These are phyloP conservation scores for Campaea margaritaria DNA, from an alignment of 2,888 invertebrate species.

Conservation along the genomic window DNA sequence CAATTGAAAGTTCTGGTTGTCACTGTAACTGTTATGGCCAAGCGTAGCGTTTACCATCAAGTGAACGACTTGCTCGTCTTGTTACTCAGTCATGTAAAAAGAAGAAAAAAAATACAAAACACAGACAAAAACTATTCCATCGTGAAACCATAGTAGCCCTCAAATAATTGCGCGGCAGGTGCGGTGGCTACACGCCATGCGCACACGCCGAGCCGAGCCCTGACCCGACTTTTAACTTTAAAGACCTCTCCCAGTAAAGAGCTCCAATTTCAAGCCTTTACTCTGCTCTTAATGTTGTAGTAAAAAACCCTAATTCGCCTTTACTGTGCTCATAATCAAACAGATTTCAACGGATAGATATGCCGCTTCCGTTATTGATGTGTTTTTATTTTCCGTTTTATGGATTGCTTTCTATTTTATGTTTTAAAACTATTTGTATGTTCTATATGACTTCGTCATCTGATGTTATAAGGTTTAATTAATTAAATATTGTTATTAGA, in stretches of 20 bases:
- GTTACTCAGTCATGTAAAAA: too few relatives aligned
- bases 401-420: constrained; percentile 29
- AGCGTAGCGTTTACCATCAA: too few relatives aligned
- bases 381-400: constrained; percentile 37
- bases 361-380: constrained; percentile 49
- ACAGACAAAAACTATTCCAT: too few relatives aligned
- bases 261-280: constrained; percentile 11
- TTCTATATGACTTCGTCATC: constrained; percentile 18
- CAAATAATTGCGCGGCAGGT: constrained; percentile 78
- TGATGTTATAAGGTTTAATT: constrained; percentile 11
- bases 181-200: constrained; percentile 73
- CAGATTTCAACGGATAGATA: constrained; percentile 55
- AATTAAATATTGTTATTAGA: too few relatives aligned
- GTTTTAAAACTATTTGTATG: constrained; percentile 16
- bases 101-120: too few relatives aligned
- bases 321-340: constrained; percentile 45
- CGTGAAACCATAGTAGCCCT: constrained; percentile 31
- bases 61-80: too few relatives aligned
- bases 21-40: too few relatives aligned
- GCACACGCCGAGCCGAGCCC: constrained; percentile 77
- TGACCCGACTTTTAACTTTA: constrained; percentile 31
- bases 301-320: constrained; percentile 12
- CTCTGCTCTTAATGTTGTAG: constrained; percentile 1
- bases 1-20: too few relatives aligned
- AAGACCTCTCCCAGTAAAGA: constrained; percentile 10